Base-by-base conservation (phyloP, 2,113 vertebrate species). In the Periophthalmus modestus region DNA sequence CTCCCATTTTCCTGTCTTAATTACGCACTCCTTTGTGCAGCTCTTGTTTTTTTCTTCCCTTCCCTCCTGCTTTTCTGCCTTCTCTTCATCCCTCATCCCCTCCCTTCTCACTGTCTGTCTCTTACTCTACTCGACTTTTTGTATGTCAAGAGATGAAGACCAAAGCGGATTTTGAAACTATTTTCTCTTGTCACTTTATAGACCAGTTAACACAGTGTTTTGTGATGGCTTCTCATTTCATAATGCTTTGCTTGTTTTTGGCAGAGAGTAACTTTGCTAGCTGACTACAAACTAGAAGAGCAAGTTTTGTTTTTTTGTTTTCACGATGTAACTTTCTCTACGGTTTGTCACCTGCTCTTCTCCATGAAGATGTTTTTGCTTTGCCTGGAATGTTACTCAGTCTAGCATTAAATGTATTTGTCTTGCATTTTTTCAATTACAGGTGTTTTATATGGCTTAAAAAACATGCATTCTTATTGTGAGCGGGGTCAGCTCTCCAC, bases 1-100 rank as follows among this genome's bases (percentile, higher is more conserved):
- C 88, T 91, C 89, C 85, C 87, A 84, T 90, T 89, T n/a, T 91
- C 91, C 91, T 90, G 89, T 91, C 90, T 90, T 89, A 89, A 92
- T 92, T 90, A 90, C 89, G 79, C 77, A 81, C 85, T 85, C 87
- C 82, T 92, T 90, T 89, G 89, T 90, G 87, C 74, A 46, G 73
- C 77, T 82, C 80, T 88, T 87, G 65, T 88, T 82, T 83, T 72
- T n/a, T n/a, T 43, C 66, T 62, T 65, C 55, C 65, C 55, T 74
- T 21, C 58, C 50, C 55, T 72, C 66, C 79, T 73, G 73, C 73
- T 71, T 73, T 74, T 47, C 50, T 69, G 43, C 78, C 73, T 77
- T 82, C 80, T 82, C 85, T 87, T 81, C 73, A 80, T 83, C 82
- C 75, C 75, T 84, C 82, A 52, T 77, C 81, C 79, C 82, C 80